A percentile compares a stretch with the other conserved stretches of the same genome.
Evolutionary conservation across 2,888 invertebrate genomes (phyloP).

Genomic region (Synanthedon andrenaeformis): DNA sequence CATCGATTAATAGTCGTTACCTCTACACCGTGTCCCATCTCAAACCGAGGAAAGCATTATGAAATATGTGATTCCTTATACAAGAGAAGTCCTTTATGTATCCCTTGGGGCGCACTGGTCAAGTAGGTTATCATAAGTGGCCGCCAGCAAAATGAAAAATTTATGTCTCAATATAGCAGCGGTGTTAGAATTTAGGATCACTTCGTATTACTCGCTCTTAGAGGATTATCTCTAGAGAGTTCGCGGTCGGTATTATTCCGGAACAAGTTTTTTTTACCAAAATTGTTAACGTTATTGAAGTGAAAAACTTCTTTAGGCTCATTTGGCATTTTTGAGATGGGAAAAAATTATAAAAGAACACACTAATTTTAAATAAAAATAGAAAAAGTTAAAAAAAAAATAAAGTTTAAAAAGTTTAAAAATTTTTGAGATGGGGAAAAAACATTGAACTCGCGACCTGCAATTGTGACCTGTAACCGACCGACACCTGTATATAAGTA

Average conservation of each 20-base stretch:
- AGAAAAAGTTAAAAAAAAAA: no score
- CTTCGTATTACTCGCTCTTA: conserved; percentile 34
- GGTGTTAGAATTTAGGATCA: conserved; percentile 35
- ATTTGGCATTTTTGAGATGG: no score
- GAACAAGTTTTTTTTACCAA: background rate
- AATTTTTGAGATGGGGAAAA: no score
- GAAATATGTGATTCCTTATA: conserved; percentile 70
- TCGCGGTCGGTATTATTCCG: conserved; percentile 9
- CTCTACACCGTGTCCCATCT: background rate
- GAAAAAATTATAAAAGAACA: no score
- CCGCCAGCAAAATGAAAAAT: conserved; percentile 66
- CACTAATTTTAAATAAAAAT: no score
- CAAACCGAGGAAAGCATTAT: conserved; percentile 30
- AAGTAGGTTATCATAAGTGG: conserved; percentile 66
- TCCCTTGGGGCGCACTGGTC: conserved; percentile 61
- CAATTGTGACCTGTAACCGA: no score
- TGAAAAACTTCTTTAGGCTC: no score
- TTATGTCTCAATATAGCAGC: conserved; percentile 66
- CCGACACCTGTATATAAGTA: no score
- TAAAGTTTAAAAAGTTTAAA: no score
- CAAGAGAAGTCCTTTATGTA: conserved; percentile 67
- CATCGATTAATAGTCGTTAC: no score
- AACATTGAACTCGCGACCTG: no score
- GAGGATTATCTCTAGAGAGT: conserved; percentile 32
- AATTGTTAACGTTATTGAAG: no score